Percentiles rank a stretch among this genome's conserved stretches.
These are phyloP conservation scores for Lacerta viridis DNA, from an alignment of 2,797 vertebrate genomes.

Conservation along the genomic window DNA sequence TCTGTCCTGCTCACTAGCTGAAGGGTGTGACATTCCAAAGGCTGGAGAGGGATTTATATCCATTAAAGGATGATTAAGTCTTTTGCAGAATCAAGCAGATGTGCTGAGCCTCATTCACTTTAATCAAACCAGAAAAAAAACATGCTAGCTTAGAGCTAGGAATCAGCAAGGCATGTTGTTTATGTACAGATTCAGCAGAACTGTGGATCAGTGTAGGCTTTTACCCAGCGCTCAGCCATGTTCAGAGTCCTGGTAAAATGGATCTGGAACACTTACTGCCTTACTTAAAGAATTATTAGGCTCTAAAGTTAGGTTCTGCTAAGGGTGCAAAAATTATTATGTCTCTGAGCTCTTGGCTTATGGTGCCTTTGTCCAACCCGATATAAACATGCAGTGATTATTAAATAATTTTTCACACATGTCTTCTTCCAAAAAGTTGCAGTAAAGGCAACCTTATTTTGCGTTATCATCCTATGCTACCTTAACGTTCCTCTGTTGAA, in stretches of 20 bases:
- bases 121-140: not conserved
- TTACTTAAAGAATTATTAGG: not conserved
- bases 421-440: constrained; percentile 32
- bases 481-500: constrained; percentile 35
- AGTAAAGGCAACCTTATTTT: constrained; percentile 32
- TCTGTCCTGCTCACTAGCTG: not conserved
- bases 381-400: constrained; percentile 20
- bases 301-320: not conserved
- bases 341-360: constrained; percentile 8
- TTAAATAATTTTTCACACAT: not conserved
- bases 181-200: not conserved
- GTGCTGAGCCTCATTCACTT: not conserved
- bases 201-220: not conserved
- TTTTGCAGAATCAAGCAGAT: not conserved
- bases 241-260: not conserved
- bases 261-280: not conserved
- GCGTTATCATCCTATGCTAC: not conserved
- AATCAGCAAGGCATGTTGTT: constrained; percentile 6
- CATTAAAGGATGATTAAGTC: not conserved
- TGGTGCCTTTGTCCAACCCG: not conserved
- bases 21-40: not conserved
- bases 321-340: not conserved
- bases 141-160: not conserved
- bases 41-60: not conserved
- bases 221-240: not conserved